Evolutionary conservation across 92 coral and sea anemone species (phyloP), one percentile per base, ranked within the genome.

Genomic region (Desmophyllum pertusum): DNA sequence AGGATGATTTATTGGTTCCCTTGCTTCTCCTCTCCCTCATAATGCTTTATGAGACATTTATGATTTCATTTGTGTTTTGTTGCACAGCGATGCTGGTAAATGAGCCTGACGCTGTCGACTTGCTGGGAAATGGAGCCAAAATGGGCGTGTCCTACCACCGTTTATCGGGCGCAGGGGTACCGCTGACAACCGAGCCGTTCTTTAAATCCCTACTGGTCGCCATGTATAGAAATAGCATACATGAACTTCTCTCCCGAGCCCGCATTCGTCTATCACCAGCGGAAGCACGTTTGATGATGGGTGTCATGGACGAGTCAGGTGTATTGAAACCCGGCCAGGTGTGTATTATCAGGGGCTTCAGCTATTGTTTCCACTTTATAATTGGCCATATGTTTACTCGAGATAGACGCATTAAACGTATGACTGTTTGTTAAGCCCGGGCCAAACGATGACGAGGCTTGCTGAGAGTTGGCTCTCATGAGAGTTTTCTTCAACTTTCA

Each of bases 221-320:
- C 11, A 85, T 97, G 61, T 94, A 97, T 83, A 89, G 93, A 65
- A 94, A 97, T 77, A 91, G 85, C 61, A 90, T 97, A 19, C 79
- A 90, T 73, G 81, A 87, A 52, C 93, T 97, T 29, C 89, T 94
- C 35, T 68, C 86, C 70, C 93, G 85, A 68, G 91, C 98, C 64
- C 93, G 99, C 74, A 97, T 97, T 41, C 92, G 81, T 70, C 90
- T 97, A 25, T 94, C 98, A 11, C 93, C 89, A 10, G 91, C 78
- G 69, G 90, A 87, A 64, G 94, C 99, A 48, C 93, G 99, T 40
- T 90, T 97, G 73, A 97, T 97, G 99, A 94, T 97, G 93, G 99
- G 99, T 41, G 98, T 97, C n/a, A 94, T 97, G 98, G 99, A 97
- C 76, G 99, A 94, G 77, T 85, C 87, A 7, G 98, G 97, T 25